phyloP scores from a whole-genome alignment of 2,797 vertebrate species.

The Perodicticus potto region DNA sequence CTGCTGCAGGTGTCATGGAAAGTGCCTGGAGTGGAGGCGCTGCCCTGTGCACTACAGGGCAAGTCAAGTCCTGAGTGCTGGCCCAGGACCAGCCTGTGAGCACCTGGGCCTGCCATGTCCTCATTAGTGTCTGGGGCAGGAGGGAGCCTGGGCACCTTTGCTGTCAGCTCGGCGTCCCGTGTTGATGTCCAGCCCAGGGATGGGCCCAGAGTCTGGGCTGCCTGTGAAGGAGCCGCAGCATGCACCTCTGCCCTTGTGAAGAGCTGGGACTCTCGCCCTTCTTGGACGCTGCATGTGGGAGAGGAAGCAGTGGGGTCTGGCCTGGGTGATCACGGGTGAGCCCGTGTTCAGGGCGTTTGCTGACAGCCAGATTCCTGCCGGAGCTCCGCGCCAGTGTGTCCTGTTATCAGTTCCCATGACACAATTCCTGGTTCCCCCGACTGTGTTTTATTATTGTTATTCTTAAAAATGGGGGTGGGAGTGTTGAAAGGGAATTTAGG shows the following conservation, averaged over 20 bases:
- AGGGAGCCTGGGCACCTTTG: background rate
- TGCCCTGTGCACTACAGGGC: background rate
- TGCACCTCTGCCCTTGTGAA: background rate
- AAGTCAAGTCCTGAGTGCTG: background rate
- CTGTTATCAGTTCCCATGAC: conserved; percentile 71
- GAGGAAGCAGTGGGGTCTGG: too few relatives aligned
- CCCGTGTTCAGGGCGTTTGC: background rate
- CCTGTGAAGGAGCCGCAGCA: background rate
- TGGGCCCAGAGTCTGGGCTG: background rate
- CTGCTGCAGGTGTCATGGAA: background rate
- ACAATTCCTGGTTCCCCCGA: conserved; percentile 76
- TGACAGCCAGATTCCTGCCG: background rate
- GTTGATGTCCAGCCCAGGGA: background rate
- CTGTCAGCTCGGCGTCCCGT: too few relatives aligned
- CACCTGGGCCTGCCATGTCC: background rate
- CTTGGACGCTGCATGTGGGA: background rate
- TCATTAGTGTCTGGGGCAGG: background rate
- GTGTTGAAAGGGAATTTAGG: conserved; percentile 48
- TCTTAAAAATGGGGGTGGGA: conserved; percentile 65
- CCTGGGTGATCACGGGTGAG: background rate
- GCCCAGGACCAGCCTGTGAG: background rate
- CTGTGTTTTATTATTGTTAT: conserved; percentile 74
- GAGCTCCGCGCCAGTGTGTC: background rate
- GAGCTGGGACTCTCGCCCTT: background rate
- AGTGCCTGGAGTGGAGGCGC: background rate